These are phyloP conservation scores for Heliconius ethilla DNA, from an alignment of 2,888 invertebrate genomes.

Conservation along the genomic window DNA sequence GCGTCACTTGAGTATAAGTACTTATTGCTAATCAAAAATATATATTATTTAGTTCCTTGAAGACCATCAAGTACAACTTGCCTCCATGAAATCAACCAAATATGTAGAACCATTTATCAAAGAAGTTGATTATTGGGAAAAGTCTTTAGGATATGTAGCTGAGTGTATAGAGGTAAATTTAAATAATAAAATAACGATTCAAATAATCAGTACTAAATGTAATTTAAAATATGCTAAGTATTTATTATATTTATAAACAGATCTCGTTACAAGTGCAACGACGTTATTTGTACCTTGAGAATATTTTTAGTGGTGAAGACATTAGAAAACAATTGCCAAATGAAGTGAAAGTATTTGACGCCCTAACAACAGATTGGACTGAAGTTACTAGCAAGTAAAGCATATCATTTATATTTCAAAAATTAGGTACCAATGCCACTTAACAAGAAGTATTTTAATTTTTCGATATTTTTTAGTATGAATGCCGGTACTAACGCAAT, in stretches of 20 bases:
- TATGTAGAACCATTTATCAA: conserved; percentile 93
- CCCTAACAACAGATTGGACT: conserved; percentile 87
- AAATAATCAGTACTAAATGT: not conserved
- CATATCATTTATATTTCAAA: not conserved
- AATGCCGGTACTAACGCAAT: conserved; percentile 81
- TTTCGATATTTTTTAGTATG: conserved; percentile 64
- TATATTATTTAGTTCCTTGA: conserved; percentile 82
- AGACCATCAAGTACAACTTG: conserved; percentile 91
- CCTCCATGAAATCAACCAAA: conserved; percentile 93
- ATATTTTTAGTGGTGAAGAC: conserved; percentile 93
- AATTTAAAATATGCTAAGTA: not conserved
- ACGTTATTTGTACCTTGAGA: conserved; percentile 93
- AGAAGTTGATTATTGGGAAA: conserved; percentile 94
- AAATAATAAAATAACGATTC: not conserved
- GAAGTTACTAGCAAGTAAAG: conserved; percentile 81
- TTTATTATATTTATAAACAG: conserved; percentile 50
- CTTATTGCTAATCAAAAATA: too few relatives aligned
- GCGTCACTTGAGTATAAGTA: too few relatives aligned
- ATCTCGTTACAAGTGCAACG: conserved; percentile 90
- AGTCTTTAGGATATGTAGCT: conserved; percentile 89
- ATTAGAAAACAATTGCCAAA: conserved; percentile 91
- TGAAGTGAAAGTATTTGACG: conserved; percentile 88
- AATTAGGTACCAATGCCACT: not conserved
- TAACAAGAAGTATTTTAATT: not conserved
- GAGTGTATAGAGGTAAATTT: conserved; percentile 87